Evolutionary conservation across 2,888 invertebrate species (phyloP).

Genomic region (Ashinkailepas kermadecensis): DNA sequence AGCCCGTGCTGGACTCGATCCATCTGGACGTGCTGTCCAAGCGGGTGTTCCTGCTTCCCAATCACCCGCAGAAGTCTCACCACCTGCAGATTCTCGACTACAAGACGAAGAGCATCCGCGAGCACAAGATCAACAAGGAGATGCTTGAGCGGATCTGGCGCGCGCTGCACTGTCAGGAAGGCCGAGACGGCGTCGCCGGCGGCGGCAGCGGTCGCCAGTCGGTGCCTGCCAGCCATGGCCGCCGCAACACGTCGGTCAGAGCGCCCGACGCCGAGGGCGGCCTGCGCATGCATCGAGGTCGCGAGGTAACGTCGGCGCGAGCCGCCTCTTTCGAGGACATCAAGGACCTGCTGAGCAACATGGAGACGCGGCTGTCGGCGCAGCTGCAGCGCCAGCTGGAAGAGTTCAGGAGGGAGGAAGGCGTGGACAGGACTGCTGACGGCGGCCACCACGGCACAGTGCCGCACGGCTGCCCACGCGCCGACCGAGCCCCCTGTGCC

Average conservation of each 20-base stretch:
- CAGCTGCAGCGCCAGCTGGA: conserved; percentile 8
- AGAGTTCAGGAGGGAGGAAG: background rate
- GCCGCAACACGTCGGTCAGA: background rate
- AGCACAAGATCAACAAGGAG: conserved; percentile 22
- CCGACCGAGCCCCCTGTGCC: too few relatives aligned
- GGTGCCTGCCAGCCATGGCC: background rate
- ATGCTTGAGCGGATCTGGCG: conserved; percentile 6
- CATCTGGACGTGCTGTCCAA: conserved; percentile 21
- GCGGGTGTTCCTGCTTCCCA: conserved; percentile 28
- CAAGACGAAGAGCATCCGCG: conserved; percentile 3
- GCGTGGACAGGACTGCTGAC: background rate
- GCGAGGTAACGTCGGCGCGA: background rate
- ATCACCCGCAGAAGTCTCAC: conserved; percentile 29
- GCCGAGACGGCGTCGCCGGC: background rate
- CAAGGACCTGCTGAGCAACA: conserved; percentile 14
- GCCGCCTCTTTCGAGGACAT: background rate
- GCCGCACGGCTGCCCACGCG: too few relatives aligned
- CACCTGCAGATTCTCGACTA: conserved; percentile 20
- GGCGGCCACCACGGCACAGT: too few relatives aligned
- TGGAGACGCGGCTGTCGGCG: conserved; percentile 19
- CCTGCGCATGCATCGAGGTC: conserved; percentile 6
- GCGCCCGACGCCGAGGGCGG: background rate
- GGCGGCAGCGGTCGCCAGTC: background rate
- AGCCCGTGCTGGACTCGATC: background rate
- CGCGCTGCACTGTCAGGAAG: conserved; percentile 3